Conservation (phyloP, 2,797 vertebrate genomes). For the Discoglossus pictus region DNA sequence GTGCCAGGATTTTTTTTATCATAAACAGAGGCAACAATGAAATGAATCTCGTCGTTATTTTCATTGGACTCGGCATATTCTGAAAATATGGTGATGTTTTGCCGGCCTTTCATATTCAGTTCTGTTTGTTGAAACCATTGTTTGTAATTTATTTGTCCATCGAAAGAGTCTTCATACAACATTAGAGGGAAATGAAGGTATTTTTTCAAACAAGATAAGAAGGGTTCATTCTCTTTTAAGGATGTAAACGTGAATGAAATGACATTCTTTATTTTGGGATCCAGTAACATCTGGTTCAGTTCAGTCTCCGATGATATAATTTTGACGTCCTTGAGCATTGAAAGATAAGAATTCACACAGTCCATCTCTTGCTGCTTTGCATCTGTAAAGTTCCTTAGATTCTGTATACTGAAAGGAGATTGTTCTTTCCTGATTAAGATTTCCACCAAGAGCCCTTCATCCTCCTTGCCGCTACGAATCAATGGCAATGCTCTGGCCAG, state of each 20-base stretch:
- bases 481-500: slow-evolving; percentile 51
- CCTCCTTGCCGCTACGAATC: slow-evolving; percentile 49
- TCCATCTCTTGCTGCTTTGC: slow-evolving; percentile 48
- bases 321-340: slow-evolving; percentile 38
- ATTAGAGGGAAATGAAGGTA: neutral
- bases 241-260: slow-evolving; percentile 53
- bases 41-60: slow-evolving; percentile 22
- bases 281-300: slow-evolving; percentile 38
- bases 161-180: neutral
- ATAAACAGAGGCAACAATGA: slow-evolving; percentile 51
- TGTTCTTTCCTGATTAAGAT: slow-evolving; percentile 38
- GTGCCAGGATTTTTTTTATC: slow-evolving; percentile 34
- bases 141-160: neutral
- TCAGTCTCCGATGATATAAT: slow-evolving; percentile 46
- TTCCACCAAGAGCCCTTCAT: slow-evolving; percentile 43
- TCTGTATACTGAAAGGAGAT: slow-evolving; percentile 29
- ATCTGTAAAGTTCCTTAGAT: slow-evolving; percentile 32
- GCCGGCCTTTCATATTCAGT: slow-evolving; percentile 1
- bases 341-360: slow-evolving; percentile 46
- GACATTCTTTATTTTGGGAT: slow-evolving; percentile 36
- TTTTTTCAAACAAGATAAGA: slow-evolving; percentile 22
- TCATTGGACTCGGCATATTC: slow-evolving; percentile 50
- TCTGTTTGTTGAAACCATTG: slow-evolving; percentile 43
- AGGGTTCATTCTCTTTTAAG: slow-evolving; percentile 30
- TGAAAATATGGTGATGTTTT: slow-evolving; percentile 40